A percentile compares a stretch with the other conserved stretches of the same genome.
These are phyloP conservation scores for Cricetomys ansorgei DNA, from an alignment of 2,113 vertebrate species.

Conservation along the genomic window DNA sequence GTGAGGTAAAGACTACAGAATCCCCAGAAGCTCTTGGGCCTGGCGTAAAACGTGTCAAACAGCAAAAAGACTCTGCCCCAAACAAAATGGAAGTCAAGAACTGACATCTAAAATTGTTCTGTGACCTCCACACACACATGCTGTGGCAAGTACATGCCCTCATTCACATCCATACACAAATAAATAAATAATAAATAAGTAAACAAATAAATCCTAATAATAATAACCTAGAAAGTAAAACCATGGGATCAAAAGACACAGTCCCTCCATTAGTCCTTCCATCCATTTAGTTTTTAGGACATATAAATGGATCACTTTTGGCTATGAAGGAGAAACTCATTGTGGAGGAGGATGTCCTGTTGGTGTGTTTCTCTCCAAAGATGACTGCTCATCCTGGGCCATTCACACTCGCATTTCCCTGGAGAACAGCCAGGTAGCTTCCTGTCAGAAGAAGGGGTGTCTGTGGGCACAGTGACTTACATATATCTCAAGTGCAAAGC, in stretches of 20 bases:
- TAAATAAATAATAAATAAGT: background rate
- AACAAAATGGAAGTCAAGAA: background rate
- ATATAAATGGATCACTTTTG: background rate
- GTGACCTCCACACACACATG: background rate
- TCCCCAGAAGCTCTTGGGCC: background rate
- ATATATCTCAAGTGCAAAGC: conserved; percentile 40
- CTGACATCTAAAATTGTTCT: background rate
- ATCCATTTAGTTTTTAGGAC: background rate
- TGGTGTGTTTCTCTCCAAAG: background rate
- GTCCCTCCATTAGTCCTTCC: background rate
- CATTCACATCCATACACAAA: too few species aligned
- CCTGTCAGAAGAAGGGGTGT: background rate
- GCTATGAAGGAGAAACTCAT: background rate
- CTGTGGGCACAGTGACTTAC: conserved; percentile 39
- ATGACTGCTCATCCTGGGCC: background rate
- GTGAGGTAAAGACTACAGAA: too few species aligned
- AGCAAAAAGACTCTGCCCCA: background rate
- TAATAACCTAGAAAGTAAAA: conserved; percentile 9
- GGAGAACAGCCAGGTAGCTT: background rate
- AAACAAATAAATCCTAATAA: background rate
- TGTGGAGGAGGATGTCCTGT: background rate
- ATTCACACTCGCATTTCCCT: background rate
- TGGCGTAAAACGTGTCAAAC: background rate
- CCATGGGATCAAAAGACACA: background rate
- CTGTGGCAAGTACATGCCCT: too few species aligned